These are phyloP conservation scores for Fundulus diaphanus DNA, from an alignment of 2,797 vertebrate species.

Conservation along the genomic window DNA sequence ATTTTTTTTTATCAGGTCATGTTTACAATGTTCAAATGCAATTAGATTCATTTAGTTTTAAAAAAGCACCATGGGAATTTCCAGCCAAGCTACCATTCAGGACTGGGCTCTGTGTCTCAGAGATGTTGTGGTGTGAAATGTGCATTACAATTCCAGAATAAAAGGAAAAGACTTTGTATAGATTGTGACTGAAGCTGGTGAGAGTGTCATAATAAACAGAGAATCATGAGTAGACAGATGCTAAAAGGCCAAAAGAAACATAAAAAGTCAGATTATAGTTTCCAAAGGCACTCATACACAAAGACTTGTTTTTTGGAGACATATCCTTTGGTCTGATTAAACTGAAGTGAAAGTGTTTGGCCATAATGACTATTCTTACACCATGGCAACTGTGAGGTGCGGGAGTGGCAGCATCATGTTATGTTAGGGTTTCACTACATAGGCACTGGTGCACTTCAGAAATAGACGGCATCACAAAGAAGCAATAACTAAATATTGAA, in stretches of 20 bases:
- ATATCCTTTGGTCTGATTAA: background rate
- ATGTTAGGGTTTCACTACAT: no score
- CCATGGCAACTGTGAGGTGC: background rate
- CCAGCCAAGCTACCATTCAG: background rate
- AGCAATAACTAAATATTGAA: background rate
- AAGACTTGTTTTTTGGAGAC: background rate
- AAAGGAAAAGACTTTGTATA: background rate
- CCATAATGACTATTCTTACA: background rate
- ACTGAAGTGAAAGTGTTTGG: background rate
- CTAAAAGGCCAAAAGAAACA: no score
- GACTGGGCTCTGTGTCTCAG: background rate
- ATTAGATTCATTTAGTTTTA: background rate
- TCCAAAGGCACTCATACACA: background rate
- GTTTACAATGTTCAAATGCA: background rate
- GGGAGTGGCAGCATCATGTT: background rate
- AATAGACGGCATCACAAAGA: background rate
- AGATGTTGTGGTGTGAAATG: background rate
- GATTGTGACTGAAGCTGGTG: background rate
- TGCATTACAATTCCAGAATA: background rate
- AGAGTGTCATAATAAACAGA: background rate
- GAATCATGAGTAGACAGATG: no score
- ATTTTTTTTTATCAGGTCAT: background rate
- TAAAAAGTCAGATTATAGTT: no score
- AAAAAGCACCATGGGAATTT: background rate
- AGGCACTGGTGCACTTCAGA: background rate